Evolutionary conservation across 2,888 invertebrate genomes (phyloP), one percentile per base, ranked within the genome.

Genomic region (Emmelina monodactyla): DNA sequence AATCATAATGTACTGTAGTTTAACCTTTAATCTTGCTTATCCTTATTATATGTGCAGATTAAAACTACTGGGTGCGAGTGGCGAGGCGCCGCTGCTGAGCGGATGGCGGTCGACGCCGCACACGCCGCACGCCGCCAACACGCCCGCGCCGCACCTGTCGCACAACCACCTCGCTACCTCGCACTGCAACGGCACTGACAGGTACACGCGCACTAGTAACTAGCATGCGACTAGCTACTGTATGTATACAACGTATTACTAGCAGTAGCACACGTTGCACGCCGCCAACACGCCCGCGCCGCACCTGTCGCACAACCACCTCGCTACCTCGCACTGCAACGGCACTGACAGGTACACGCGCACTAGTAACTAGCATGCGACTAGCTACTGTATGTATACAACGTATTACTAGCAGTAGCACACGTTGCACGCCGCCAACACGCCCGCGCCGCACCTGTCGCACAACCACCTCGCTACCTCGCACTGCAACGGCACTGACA

Each of bases 31-130:
- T n/a, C n/a, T n/a, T n/a, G n/a, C n/a, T n/a, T n/a, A n/a, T n/a
- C n/a, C n/a, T n/a, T n/a, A n/a, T n/a, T n/a, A n/a, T n/a, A n/a
- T n/a, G n/a, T n/a, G n/a, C 14, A 82, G 83, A 62, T 83, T 88
- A 72, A 88, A 87, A 75, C 69, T 88, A 55, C 81, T 88, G 56
- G 85, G 88, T 65, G 87, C 88, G 57, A 85, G 88, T 53, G 88
- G 88, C 43, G 89, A 90, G 63, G 88, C 88, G 49, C 88, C 90
- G 35, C 80, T 91, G 50, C 72, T 88, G 52, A 85, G 85, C 50
- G 85, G 86, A 31, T 88, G 88, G 87, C 83, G 83, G 46, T 81
- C 69, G 62, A 81, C 73, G 47, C 75, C 66, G 46, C 75, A 70
- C 66, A 81, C 73, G 52, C 78, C 65, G 44, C 69, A 66, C 53